Conservation (phyloP, 1,140 invertebrate genomes). For the Paralvinella palmiformis region DNA sequence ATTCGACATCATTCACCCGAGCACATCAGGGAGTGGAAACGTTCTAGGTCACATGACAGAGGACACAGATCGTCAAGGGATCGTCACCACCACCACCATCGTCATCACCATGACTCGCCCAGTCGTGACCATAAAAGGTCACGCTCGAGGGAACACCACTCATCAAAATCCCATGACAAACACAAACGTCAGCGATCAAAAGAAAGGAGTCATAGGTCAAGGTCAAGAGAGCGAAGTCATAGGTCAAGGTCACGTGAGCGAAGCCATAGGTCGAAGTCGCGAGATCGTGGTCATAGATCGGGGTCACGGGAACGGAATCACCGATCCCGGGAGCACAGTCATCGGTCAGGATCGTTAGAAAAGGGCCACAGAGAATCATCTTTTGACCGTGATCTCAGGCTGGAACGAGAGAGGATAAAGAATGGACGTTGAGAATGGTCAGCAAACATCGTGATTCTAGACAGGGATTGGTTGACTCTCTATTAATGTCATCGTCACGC, state of each 20-base stretch:
- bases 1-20: background rate
- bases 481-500: no score
- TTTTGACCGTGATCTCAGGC: slow-evolving; percentile 11
- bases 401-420: slow-evolving; percentile 12
- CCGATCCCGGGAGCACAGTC: slow-evolving; percentile 1
- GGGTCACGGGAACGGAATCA: background rate
- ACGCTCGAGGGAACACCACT: background rate
- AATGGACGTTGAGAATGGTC: slow-evolving; percentile 1
- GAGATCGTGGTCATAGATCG: background rate
- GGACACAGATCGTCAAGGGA: background rate
- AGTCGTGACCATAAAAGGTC: background rate
- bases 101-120: background rate
- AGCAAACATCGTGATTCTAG: no score
- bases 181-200: background rate
- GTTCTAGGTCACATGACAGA: background rate
- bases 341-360: background rate
- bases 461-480: no score
- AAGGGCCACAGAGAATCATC: background rate
- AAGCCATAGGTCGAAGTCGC: background rate
- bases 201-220: slow-evolving; percentile 1
- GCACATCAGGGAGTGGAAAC: background rate
- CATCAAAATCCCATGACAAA: background rate
- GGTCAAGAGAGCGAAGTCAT: slow-evolving; percentile 30
- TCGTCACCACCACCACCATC: background rate
- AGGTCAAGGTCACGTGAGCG: background rate